These are phyloP conservation scores for Garra rufa DNA, from an alignment of 2,113 vertebrate species.

Conservation along the genomic window DNA sequence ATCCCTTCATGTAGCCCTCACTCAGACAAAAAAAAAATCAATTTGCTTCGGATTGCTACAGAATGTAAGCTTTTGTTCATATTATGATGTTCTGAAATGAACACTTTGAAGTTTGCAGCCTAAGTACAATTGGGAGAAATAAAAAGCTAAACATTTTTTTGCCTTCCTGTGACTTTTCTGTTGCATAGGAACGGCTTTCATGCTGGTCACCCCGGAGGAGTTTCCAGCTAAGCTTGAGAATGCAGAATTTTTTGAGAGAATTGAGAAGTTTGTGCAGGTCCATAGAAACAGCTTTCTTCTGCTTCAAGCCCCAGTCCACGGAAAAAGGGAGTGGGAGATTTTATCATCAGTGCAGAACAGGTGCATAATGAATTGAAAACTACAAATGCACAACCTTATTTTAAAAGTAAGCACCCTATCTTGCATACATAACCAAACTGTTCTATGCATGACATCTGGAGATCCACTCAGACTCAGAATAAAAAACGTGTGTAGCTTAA, in stretches of 20 bases:
- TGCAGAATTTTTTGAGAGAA: conserved; percentile 67
- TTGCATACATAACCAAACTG: background rate
- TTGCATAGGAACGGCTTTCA: conserved; percentile 86
- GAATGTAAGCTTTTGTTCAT: too few species aligned
- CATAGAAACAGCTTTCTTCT: conserved; percentile 91
- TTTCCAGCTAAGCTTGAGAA: conserved; percentile 72
- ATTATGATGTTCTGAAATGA: too few species aligned
- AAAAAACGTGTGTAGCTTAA: background rate
- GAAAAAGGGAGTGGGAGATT: conserved; percentile 77
- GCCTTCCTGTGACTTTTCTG: background rate
- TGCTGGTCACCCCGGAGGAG: conserved; percentile 80
- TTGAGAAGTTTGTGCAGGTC: conserved; percentile 83
- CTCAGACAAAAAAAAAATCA: background rate
- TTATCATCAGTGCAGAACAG: conserved; percentile 86
- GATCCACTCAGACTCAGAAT: background rate
- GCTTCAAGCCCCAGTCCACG: conserved; percentile 81
- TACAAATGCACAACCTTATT: background rate
- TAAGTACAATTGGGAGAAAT: background rate
- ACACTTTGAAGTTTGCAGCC: background rate
- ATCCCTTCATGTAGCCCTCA: too few species aligned
- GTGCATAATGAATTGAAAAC: conserved; percentile 66
- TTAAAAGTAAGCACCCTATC: background rate
- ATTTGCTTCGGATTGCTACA: too few species aligned
- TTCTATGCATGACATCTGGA: background rate
- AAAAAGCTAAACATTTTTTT: background rate